Percentiles rank a stretch among this genome's conserved stretches.
These are phyloP conservation scores for Neodiprion lecontei DNA, from an alignment of 1,140 invertebrate species.

Conservation along the genomic window DNA sequence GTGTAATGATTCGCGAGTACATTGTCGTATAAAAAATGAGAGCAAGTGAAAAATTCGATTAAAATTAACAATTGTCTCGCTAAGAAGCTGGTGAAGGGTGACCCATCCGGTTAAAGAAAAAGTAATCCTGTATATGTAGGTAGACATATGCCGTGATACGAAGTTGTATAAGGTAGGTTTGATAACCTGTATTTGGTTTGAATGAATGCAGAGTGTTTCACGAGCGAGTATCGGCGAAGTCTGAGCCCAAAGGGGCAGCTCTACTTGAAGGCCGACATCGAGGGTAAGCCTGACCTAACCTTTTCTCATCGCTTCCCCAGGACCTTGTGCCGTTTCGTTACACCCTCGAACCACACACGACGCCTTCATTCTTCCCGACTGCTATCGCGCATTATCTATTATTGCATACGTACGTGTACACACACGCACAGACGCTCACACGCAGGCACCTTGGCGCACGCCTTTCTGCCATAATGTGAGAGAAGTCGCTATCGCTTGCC, in stretches of 20 bases:
- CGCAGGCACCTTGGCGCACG: slow-evolving; percentile 30
- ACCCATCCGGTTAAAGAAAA: too few relatives aligned
- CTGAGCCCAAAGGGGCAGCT: slow-evolving; percentile 78
- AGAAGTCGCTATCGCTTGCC: slow-evolving; percentile 49
- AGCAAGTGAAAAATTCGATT: too few relatives aligned
- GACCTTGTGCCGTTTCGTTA: slow-evolving; percentile 46
- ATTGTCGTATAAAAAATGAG: too few relatives aligned
- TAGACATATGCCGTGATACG: too few relatives aligned
- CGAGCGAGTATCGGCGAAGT: slow-evolving; percentile 68
- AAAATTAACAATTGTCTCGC: too few relatives aligned
- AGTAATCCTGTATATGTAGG: too few relatives aligned
- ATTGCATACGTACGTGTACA: neutral
- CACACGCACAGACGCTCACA: slow-evolving; percentile 27
- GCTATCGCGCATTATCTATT: neutral
- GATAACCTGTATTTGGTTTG: slow-evolving; percentile 55
- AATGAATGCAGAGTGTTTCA: slow-evolving; percentile 66
- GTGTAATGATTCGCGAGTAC: too few relatives aligned
- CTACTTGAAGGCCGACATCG: slow-evolving; percentile 81
- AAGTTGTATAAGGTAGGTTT: too few relatives aligned
- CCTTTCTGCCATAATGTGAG: slow-evolving; percentile 24
- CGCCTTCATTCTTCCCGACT: neutral
- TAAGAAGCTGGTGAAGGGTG: too few relatives aligned
- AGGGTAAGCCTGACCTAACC: slow-evolving; percentile 72
- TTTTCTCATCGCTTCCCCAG: slow-evolving; percentile 58
- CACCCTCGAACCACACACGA: slow-evolving; percentile 33